Evolutionary conservation across 1,140 invertebrate genomes (phyloP), one percentile per base, ranked within the genome.

Genomic region (Hestina assimilis): DNA sequence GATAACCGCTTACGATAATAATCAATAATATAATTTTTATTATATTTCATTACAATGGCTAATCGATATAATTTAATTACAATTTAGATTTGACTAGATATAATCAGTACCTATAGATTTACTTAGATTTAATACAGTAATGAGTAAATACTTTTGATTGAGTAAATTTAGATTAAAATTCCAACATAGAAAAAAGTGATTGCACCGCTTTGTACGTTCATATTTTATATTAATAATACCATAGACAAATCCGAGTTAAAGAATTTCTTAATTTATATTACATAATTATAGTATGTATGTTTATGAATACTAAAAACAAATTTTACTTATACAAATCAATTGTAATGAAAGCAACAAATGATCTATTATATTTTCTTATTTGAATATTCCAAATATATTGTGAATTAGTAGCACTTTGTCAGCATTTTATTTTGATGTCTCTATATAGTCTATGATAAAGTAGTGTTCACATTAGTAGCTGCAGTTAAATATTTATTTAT

Each of bases 51-150:
- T 40, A 29, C 35, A 57, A 58, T 19, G 20, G 38, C 55, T 58
- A 50, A 42, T 47, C 42, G 42, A 50, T 53, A 59, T 53, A 53
- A 50, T 53, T 53, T 66, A 69, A 70, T 75, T 79, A 68, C 64
- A 83, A 71, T 75, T 77, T 75, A 75, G 63, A 75, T 75, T 83
- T 87, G 83, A 87, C 83, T 84, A 87, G 83, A 87, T 69, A 73
- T 66, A 71, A 79, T 74, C 69, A 83, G 77, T 83, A 78, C 74
- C 69, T 73, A 73, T 59, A 65, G 42, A 66, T 60, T 53, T 48
- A 51, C 26, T 46, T 45, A 59, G 42, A 48, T 41, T 53, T 41
- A 63, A 12, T 31, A 31, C 20, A 42, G 14, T 42, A 38, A 38
- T 3, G 7, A 19, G 31, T n/a, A 29, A 21, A 20, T 17, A 19